Evolutionary conservation across 2,797 vertebrate species (phyloP), one percentile per base, ranked within the genome.

Genomic region (Enteromius anoplus): DNA sequence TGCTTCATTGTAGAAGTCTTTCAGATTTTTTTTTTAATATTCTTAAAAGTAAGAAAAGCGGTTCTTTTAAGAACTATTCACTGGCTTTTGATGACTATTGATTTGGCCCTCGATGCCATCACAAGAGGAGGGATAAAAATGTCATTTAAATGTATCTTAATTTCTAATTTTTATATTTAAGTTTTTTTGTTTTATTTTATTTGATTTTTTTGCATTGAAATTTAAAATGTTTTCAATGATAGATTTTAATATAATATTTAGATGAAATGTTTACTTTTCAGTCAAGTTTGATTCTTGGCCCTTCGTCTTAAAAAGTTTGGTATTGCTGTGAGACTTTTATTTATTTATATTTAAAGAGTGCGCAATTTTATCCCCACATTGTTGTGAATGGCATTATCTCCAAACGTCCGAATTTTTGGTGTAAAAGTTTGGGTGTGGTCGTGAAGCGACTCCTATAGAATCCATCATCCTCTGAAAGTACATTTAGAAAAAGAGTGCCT

Each of bases 401-500:
- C 29, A 23, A 78, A 53, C 21, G n/a, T 62, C 5, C 19, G 23
- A 0, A 34, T 34, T 64, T 19, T 23, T 15, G 3, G 26, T 11
- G 60, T 51, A 19, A 64, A n/a, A 23, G 55, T 68, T 66, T 7
- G 72, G 71, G 72, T 76, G 81, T 23, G 72, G 81, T 69, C 49
- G 19, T 32, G 26, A n/a, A 49, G 3, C 26, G 5, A 14, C 65
- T 6, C 3, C 17, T n/a, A 23, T 17, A 64, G 23, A 65, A 78
- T 78, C 26, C 26, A 65, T 5, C 26, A 9, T 78, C 64, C 17
- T 69, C 78, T 49, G 21, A 80, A 40, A 55, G 49, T 80, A 80
- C 45, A 55, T 80, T 68, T 40, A 68, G 29, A 68, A 68, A 66
- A 79, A 68, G 47, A 68, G 49, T 80, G 86, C 84, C 84, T 87